These are phyloP conservation scores for Crossaster papposus DNA, from an alignment of 53 echinoderm and acorn worm genomes.

Conservation along the genomic window DNA sequence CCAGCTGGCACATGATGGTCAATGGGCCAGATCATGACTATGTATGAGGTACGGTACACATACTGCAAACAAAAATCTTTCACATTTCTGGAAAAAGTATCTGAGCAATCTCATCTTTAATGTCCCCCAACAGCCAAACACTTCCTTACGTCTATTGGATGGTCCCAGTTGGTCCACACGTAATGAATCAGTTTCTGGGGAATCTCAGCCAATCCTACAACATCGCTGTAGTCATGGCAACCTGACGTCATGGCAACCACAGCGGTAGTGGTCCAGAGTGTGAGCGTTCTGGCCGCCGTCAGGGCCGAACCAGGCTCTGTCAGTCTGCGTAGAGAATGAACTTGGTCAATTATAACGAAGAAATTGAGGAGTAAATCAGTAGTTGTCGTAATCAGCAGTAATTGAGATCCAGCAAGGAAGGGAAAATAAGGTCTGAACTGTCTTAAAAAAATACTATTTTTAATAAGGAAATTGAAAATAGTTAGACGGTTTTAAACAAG, in stretches of 20 bases:
- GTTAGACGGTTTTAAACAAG: no score
- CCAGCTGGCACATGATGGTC: no score
- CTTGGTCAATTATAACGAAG: background rate
- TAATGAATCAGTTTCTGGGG: constrained; percentile 74
- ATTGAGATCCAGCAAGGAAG: no score
- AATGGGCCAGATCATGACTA: no score
- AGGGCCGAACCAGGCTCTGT: constrained; percentile 71
- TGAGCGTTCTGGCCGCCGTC: constrained; percentile 69
- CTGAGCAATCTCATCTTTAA: no score
- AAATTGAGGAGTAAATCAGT: constrained; percentile 3
- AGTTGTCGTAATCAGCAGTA: no score
- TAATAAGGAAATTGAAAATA: no score
- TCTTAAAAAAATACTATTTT: no score
- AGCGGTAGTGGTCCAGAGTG: constrained; percentile 76
- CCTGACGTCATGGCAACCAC: constrained; percentile 22
- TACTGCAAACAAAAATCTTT: no score
- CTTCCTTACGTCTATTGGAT: constrained; percentile 84
- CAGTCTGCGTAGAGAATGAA: constrained; percentile 26
- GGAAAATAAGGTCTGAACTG: no score
- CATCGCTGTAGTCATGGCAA: constrained; percentile 2
- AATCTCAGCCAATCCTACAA: constrained; percentile 60
- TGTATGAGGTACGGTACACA: no score
- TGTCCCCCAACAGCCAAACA: background rate
- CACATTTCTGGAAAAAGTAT: no score
- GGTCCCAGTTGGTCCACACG: constrained; percentile 89